phyloP scores from a whole-genome alignment of 2,113 vertebrate genomes.

The Eublepharis macularius region DNA sequence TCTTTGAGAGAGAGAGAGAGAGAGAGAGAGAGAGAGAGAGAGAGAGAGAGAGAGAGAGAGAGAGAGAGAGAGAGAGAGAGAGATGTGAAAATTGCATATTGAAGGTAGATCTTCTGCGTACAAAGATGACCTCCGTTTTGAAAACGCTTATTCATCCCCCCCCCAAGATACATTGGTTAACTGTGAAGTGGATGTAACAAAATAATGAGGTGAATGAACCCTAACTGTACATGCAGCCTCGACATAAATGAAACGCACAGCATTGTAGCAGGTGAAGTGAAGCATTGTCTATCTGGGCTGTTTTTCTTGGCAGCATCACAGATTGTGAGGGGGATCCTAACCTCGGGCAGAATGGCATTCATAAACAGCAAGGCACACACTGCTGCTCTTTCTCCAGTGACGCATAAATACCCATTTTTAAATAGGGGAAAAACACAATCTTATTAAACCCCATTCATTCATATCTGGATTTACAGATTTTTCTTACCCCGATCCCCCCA shows the following conservation, averaged over 20 bases:
- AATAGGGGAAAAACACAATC: slow-evolving; percentile 83
- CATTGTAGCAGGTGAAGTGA: slow-evolving; percentile 97
- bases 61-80: not conserved
- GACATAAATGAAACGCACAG: slow-evolving; percentile 96
- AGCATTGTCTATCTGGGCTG: slow-evolving; percentile 98
- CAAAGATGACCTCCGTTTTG: slow-evolving; percentile 77
- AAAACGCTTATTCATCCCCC: slow-evolving; percentile 87
- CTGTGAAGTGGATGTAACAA: slow-evolving; percentile 89
- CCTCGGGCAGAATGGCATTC: slow-evolving; percentile 96
- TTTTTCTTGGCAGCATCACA: slow-evolving; percentile 99
- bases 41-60: not conserved
- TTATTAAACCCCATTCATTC: slow-evolving; percentile 92
- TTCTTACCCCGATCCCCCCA: slow-evolving; percentile 74
- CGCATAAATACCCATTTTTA: slow-evolving; percentile 93
- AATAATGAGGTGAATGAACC: slow-evolving; percentile 94
- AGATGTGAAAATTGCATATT: slow-evolving; percentile 56
- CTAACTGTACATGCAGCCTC: slow-evolving; percentile 93
- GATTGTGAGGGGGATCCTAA: slow-evolving; percentile 98
- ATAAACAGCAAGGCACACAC: slow-evolving; percentile 87
- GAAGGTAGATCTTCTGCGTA: slow-evolving; percentile 75
- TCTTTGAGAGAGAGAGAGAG: slow-evolving; percentile 3
- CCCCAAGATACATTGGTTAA: slow-evolving; percentile 86
- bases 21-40: no score
- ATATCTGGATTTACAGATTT: slow-evolving; percentile 86
- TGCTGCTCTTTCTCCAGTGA: slow-evolving; percentile 88